These are phyloP conservation scores for Plodia interpunctella DNA, from an alignment of 1,140 invertebrate species.

Conservation along the genomic window DNA sequence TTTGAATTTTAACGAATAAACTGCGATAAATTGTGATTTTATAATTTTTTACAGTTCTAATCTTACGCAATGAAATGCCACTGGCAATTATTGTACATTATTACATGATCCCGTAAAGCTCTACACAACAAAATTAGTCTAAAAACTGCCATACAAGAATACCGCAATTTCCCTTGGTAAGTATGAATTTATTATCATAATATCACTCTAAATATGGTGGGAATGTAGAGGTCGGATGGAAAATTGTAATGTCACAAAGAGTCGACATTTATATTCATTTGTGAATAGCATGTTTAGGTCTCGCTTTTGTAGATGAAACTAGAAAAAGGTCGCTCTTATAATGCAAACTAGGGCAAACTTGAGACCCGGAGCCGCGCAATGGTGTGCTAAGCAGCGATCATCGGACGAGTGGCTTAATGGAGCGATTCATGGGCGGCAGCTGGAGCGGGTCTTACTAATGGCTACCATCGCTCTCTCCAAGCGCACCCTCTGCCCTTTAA, in stretches of 20 bases:
- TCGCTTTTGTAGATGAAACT: constrained; percentile 15
- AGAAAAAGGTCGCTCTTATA: constrained; percentile 12
- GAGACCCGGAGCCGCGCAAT: constrained; percentile 25
- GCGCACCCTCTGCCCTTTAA: not conserved
- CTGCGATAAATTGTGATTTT: not conserved
- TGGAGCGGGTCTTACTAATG: constrained; percentile 15
- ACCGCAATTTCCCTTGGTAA: constrained; percentile 26
- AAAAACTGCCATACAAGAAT: constrained; percentile 9
- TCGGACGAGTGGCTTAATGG: constrained; percentile 25
- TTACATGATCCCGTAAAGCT: constrained; percentile 6
- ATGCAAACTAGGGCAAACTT: constrained; percentile 19
- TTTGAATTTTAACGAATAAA: not conserved
- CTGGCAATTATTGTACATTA: not conserved
- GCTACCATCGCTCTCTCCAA: constrained; percentile 28
- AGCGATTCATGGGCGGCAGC: constrained; percentile 26
- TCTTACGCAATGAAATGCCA: not conserved
- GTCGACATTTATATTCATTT: constrained; percentile 2
- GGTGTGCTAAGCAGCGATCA: constrained; percentile 28
- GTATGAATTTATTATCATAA: constrained; percentile 29
- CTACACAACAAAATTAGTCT: not conserved
- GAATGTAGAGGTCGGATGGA: constrained; percentile 2
- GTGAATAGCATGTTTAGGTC: constrained; percentile 1
- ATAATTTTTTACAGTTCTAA: not conserved
- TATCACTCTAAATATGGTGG: constrained; percentile 12
- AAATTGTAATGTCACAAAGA: constrained; percentile 2